phyloP scores from a whole-genome alignment of 2,797 vertebrate species.

The Mus minutoides region DNA sequence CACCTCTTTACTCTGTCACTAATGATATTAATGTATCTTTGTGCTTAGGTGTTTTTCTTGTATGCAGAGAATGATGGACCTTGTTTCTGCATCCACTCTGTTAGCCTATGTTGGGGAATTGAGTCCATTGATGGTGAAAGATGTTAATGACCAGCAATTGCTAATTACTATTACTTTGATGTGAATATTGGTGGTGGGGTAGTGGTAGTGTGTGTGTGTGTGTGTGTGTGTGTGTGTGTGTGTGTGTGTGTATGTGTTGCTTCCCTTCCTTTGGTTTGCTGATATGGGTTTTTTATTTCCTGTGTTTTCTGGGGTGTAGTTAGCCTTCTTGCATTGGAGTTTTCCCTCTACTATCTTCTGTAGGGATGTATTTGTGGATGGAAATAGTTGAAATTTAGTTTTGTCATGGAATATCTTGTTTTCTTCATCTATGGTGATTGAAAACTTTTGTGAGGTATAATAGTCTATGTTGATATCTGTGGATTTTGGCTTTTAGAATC shows the following conservation, averaged over 20 bases:
- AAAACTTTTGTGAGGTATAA: background rate
- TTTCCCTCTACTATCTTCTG: background rate
- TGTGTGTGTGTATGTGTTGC: background rate
- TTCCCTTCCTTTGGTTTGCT: background rate
- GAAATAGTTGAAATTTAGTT: background rate
- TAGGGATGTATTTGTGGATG: background rate
- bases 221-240: too few relatives aligned
- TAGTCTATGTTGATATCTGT: background rate
- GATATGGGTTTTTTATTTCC: background rate
- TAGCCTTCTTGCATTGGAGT: background rate
- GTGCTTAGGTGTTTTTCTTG: background rate
- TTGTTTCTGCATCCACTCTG: background rate
- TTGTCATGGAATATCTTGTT: background rate
- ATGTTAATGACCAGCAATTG: background rate
- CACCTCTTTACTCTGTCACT: too few relatives aligned
- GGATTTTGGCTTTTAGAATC: background rate
- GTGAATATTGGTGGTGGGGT: background rate
- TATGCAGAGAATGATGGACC: background rate
- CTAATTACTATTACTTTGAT: background rate
- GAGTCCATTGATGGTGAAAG: background rate
- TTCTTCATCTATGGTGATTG: background rate
- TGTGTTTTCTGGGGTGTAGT: background rate
- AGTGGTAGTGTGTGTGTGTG: background rate
- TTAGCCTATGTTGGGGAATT: background rate
- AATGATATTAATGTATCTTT: background rate